Conservation (phyloP, 92 coral and sea anemone genomes). For the Ricordea florida region DNA sequence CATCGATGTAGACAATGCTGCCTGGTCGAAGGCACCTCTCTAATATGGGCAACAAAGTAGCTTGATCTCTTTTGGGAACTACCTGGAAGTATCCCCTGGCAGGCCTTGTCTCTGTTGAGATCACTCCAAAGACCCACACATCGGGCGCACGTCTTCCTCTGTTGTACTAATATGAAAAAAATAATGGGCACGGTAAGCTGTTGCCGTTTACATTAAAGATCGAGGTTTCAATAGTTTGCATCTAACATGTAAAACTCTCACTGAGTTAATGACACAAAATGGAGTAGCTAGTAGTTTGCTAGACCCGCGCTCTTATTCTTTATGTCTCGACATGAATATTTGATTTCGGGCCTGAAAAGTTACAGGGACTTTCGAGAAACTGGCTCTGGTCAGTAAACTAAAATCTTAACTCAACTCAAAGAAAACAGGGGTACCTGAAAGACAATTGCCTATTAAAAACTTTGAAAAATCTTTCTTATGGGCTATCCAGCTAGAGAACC, state of each 20-base stretch:
- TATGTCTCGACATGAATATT: too few species aligned
- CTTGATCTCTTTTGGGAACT: neutral
- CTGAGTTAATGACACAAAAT: neutral
- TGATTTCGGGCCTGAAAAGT: too few species aligned
- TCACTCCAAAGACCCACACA: neutral
- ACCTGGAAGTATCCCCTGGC: neutral
- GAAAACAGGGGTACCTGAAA: neutral
- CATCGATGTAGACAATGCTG: slow-evolving; percentile 2
- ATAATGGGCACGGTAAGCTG: too few species aligned
- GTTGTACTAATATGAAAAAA: too few species aligned
- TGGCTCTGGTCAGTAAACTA: neutral
- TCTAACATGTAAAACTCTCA: too few species aligned
- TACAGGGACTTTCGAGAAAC: too few species aligned
- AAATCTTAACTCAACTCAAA: neutral
- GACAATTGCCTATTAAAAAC: neutral
- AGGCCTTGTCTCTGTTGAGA: neutral
- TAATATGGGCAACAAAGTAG: neutral
- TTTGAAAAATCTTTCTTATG: neutral
- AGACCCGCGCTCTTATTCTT: neutral
- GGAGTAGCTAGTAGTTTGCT: neutral
- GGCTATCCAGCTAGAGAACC: neutral
- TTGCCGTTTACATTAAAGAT: too few species aligned
- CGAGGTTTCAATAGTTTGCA: too few species aligned
- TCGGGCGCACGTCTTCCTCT: neutral
- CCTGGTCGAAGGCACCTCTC: neutral